Evolutionary conservation across 2,113 vertebrate genomes (phyloP).

Genomic region (Poeciliopsis occidentalis): DNA sequence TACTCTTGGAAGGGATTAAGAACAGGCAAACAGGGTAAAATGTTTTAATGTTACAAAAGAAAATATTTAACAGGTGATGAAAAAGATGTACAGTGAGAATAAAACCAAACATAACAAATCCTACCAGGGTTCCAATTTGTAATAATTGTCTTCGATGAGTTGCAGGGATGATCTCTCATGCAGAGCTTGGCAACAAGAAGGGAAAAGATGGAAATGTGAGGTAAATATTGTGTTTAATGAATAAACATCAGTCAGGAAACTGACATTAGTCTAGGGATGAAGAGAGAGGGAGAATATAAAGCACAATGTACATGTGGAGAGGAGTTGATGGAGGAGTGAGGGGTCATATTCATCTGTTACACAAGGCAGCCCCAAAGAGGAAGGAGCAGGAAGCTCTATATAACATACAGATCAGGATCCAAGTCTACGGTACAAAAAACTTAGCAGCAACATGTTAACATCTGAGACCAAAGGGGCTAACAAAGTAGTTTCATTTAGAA

Average conservation of each 20-base stretch:
- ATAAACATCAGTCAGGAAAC: constrained; percentile 95
- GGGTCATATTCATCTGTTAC: constrained; percentile 88
- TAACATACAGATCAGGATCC: constrained; percentile 86
- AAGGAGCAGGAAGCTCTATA: constrained; percentile 78
- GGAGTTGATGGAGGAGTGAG: constrained; percentile 74
- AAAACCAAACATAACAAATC: neutral
- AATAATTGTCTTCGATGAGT: neutral
- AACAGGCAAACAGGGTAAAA: neutral
- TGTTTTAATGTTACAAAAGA: neutral
- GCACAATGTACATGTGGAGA: constrained; percentile 89
- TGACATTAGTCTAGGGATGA: constrained; percentile 88
- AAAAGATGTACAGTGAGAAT: neutral
- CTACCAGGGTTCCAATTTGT: neutral
- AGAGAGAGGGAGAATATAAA: constrained; percentile 83
- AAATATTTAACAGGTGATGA: neutral
- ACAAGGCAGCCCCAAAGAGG: constrained; percentile 86
- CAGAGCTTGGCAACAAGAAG: constrained; percentile 23
- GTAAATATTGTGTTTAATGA: constrained; percentile 98
- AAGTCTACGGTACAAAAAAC: constrained; percentile 91
- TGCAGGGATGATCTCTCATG: neutral
- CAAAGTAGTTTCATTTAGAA: constrained; percentile 93
- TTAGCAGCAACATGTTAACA: constrained; percentile 99
- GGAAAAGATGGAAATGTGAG: constrained; percentile 75
- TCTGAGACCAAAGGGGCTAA: constrained; percentile 86
- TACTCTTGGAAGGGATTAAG: neutral